Conservation (phyloP, 2,888 invertebrate genomes). For the Archips xylosteana region DNA sequence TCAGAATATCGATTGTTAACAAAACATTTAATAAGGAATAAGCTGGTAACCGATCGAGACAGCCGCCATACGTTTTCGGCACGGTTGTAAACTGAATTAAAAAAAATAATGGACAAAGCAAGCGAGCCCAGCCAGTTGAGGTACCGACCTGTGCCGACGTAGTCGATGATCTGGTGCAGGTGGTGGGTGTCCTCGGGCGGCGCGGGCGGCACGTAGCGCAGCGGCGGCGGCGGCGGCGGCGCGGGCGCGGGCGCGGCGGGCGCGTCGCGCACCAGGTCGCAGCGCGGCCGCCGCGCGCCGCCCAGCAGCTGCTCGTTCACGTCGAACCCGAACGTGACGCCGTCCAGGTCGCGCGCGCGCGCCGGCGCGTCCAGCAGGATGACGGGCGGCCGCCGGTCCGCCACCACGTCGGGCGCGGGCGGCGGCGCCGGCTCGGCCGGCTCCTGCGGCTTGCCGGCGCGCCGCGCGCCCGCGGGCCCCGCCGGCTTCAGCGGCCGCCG, state of each 20-base stretch:
- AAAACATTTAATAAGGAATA: too few species aligned
- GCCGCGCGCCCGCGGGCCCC: constrained; percentile 61
- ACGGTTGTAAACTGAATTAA: too few species aligned
- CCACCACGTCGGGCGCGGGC: constrained; percentile 74
- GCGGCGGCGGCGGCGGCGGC: constrained; percentile 46
- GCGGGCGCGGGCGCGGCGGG: constrained; percentile 56
- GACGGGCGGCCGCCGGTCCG: constrained; percentile 88
- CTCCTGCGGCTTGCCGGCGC: constrained; percentile 67
- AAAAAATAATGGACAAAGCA: too few species aligned
- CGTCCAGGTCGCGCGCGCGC: constrained; percentile 84
- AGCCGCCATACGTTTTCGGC: too few species aligned
- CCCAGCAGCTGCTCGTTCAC: constrained; percentile 90
- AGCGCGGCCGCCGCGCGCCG: constrained; percentile 62
- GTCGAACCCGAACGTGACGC: constrained; percentile 93
- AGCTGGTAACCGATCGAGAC: too few species aligned
- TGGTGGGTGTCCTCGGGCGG: constrained; percentile 54
- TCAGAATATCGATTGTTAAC: too few species aligned
- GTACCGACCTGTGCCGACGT: constrained; percentile 68
- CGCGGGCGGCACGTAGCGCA: constrained; percentile 67
- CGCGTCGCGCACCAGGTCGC: constrained; percentile 66
- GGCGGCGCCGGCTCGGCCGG: constrained; percentile 24
- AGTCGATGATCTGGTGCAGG: constrained; percentile 71
- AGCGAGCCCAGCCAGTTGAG: background rate
- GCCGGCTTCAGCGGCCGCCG: constrained; percentile 55
- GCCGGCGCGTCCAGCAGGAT: constrained; percentile 88